These are phyloP conservation scores for Agrochola lychnidis DNA, from an alignment of 2,888 invertebrate genomes.

Conservation along the genomic window DNA sequence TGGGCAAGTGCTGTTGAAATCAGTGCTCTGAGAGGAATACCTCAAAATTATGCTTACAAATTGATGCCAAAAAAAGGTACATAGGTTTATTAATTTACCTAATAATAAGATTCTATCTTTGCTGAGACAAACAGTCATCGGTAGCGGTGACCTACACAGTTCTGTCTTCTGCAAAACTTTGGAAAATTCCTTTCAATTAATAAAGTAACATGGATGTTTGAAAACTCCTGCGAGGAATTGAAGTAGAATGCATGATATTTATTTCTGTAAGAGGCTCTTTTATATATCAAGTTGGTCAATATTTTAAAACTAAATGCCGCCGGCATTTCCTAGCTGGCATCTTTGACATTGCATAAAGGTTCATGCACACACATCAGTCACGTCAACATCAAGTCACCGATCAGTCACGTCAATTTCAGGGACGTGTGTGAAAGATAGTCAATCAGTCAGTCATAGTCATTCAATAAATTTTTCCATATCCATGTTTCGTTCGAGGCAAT, in stretches of 20 bases:
- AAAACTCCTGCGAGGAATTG: not conserved
- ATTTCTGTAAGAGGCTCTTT: not conserved
- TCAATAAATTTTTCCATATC: no score
- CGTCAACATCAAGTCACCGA: no score
- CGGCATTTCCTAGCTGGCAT: not conserved
- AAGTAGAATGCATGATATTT: not conserved
- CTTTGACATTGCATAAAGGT: not conserved
- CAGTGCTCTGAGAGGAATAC: no score
- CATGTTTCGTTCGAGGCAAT: no score
- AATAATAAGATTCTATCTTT: not conserved
- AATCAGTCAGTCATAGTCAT: no score
- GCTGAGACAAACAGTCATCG: conserved; percentile 2
- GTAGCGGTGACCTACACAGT: not conserved
- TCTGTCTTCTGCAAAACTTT: not conserved
- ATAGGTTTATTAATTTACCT: not conserved
- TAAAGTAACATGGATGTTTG: not conserved
- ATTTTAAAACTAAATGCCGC: not conserved
- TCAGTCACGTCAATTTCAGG: no score
- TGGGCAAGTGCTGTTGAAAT: no score
- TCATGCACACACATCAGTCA: no score
- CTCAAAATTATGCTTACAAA: not conserved
- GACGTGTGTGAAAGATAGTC: no score
- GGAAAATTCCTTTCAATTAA: not conserved
- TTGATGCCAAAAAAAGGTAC: not conserved
- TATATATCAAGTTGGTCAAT: not conserved